phyloP scores from a whole-genome alignment of 2,888 invertebrate species.

The Camptogramma bilineatum region DNA sequence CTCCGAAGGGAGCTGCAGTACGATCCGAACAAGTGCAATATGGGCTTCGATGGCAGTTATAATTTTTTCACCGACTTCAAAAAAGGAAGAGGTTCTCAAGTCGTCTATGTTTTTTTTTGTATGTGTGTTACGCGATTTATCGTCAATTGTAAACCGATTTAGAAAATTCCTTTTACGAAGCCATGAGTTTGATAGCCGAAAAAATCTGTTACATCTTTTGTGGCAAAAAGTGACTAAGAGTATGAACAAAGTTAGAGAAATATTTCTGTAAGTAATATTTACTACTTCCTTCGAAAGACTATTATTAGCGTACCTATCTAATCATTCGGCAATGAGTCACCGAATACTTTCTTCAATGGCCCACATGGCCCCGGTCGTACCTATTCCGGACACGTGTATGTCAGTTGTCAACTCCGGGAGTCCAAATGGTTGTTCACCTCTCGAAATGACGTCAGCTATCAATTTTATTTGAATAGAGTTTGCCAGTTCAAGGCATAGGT shows the following conservation, averaged over 20 bases:
- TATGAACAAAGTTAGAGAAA: neutral
- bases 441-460: slow-evolving; percentile 3
- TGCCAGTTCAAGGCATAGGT: neutral
- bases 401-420: slow-evolving; percentile 29
- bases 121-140: too few species aligned
- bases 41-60: too few species aligned
- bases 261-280: neutral
- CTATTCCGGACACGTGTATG: slow-evolving; percentile 23
- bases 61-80: too few species aligned
- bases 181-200: too few species aligned
- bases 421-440: slow-evolving; percentile 26
- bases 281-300: neutral
- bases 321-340: slow-evolving; percentile 3
- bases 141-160: too few species aligned
- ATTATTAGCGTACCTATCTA: neutral
- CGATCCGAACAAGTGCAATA: too few species aligned
- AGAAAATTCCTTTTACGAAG: too few species aligned
- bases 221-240: neutral
- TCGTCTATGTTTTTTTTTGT: too few species aligned
- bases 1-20: too few species aligned
- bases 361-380: slow-evolving; percentile 17
- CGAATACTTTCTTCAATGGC: slow-evolving; percentile 19
- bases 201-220: neutral
- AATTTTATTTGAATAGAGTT: slow-evolving; percentile 17
- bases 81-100: too few species aligned